These are phyloP conservation scores for Phasianus colchicus DNA, from an alignment of 2,113 vertebrate species.

Conservation along the genomic window DNA sequence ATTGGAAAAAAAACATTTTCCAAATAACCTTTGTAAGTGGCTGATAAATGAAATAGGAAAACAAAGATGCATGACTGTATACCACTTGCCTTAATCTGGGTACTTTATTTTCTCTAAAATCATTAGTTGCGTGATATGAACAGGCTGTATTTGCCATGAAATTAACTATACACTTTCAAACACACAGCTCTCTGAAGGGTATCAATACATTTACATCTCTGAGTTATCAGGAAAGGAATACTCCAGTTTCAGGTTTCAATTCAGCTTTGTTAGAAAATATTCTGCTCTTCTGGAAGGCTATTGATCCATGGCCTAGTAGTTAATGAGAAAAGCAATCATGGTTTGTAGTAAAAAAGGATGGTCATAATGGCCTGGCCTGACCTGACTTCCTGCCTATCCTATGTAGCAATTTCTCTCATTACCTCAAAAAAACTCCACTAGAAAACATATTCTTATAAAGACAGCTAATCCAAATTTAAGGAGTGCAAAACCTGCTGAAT, in stretches of 20 bases:
- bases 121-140: not conserved
- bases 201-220: accelerated
- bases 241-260: not conserved
- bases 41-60: not conserved
- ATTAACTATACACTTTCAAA: not conserved
- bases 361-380: not conserved
- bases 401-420: not conserved
- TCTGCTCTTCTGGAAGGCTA: not conserved
- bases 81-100: not conserved
- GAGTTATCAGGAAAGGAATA: not conserved
- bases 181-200: not conserved
- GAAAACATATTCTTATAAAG: not conserved
- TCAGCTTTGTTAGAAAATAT: not conserved
- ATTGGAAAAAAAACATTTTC: not conserved
- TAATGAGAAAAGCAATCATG: not conserved
- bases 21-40: not conserved
- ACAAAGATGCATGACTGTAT: not conserved
- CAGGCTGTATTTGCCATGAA: not conserved
- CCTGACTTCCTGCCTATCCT: not conserved
- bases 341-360: not conserved
- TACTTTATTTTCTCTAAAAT: not conserved
- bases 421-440: not conserved
- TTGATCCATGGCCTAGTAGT: not conserved
- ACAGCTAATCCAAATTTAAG: not conserved
- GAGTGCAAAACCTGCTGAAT: not conserved